Base-by-base conservation (phyloP, 2,113 vertebrate genomes). In the Embiotoca jacksoni region DNA sequence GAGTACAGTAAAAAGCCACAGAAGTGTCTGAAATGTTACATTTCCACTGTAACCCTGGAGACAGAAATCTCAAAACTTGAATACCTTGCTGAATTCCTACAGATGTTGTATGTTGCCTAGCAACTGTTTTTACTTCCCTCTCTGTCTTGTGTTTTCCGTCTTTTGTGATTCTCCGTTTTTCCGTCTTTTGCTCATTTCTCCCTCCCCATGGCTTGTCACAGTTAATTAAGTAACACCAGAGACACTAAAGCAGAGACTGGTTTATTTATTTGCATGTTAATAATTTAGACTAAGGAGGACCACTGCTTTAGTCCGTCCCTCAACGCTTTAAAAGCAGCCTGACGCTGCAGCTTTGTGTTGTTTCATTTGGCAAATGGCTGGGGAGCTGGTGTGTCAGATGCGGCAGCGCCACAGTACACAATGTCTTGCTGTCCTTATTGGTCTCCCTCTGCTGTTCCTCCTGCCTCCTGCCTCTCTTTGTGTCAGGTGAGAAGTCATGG, bases 71-170 rank as follows among this genome's bases (percentile, higher is more conserved):
- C 57, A 79, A 91, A 94, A 95, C 92, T 84, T 81, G 78, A 93
- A 88, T 83, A 93, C 88, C 89, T 92, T 91, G 76, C 91, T 88
- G 85, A 92, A 93, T 90, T 92, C 90, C 79, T 93, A 92, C 92
- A 92, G 90, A 93, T 95, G 93, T 94, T 94, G 85, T 94, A 93
- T 93, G 94, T 95, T 95, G 93, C 94, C 88, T 93, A 94, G 94
- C 94, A 94, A 94, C 94, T 86, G 91, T 93, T 94, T 93, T 82
- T 84, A 88, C 82, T 85, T 80, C 64, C 57, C 61, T 82, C 70
- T 79, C 62, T 23, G 52, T 82, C 84, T 74, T 78, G 56, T 80
- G 35, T 75, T 80, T 85, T 82, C 55, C 69, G 54, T 80, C 62
- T 65, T 75, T 75, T 85, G 72, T 72, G 75, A 76, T 44, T 69